These are phyloP conservation scores for Synergus japonicus DNA, from an alignment of 2,888 invertebrate species.

Conservation along the genomic window DNA sequence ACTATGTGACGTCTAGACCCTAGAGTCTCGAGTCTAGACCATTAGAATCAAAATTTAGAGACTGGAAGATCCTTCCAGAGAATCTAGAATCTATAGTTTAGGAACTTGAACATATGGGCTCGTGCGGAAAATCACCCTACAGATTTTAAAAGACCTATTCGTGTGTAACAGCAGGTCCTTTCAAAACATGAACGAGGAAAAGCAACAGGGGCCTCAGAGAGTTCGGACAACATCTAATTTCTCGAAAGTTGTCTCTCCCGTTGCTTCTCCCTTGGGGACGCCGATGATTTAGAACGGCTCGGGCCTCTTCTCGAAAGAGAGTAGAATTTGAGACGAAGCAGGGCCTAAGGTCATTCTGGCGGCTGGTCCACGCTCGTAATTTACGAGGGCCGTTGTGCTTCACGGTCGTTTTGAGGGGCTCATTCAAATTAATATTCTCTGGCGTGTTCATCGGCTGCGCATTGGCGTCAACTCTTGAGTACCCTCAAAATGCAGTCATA, in stretches of 20 bases:
- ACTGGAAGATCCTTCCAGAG: not conserved
- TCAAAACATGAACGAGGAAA: constrained; percentile 9
- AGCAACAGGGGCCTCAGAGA: not conserved
- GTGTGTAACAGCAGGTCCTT: not conserved
- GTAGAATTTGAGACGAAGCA: constrained; percentile 33
- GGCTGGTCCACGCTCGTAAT: constrained; percentile 46
- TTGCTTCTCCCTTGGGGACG: constrained; percentile 45
- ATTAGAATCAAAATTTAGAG: not conserved
- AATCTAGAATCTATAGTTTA: not conserved
- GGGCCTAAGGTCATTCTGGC: constrained; percentile 42
- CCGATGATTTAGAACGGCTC: constrained; percentile 51
- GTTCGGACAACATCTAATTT: not conserved
- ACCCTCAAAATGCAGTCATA: not conserved
- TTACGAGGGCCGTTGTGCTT: constrained; percentile 48
- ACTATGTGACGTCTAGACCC: not conserved
- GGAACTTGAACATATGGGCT: not conserved
- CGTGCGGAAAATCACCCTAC: not conserved
- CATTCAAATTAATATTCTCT: constrained; percentile 50
- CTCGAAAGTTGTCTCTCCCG: not conserved
- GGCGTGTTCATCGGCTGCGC: constrained; percentile 34
- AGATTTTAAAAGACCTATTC: not conserved
- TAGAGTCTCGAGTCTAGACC: not conserved
- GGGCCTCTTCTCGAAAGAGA: constrained; percentile 24
- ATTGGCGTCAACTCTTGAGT: not conserved
- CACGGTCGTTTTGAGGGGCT: constrained; percentile 39